Evolutionary conservation across 2,888 invertebrate species (phyloP).

Genomic region (Megastigmus dorsalis): DNA sequence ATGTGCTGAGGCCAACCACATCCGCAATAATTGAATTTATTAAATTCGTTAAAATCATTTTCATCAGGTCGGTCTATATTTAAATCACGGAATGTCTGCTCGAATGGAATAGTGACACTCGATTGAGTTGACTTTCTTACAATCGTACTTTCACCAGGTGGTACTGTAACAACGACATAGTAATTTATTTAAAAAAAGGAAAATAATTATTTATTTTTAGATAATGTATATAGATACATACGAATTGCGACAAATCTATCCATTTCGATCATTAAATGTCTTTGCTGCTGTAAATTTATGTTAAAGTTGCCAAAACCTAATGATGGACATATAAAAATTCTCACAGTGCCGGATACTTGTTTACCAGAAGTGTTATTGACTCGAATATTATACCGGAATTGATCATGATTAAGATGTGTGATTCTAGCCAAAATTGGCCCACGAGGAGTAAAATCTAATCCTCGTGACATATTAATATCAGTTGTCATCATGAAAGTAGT

Average conservation of each 20-base stretch:
- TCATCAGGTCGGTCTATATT: conserved; percentile 77
- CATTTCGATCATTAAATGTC: conserved; percentile 81
- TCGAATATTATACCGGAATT: conserved; percentile 80
- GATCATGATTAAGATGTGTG: conserved; percentile 86
- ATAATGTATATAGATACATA: conserved; percentile 74
- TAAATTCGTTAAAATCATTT: conserved; percentile 75
- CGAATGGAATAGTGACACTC: conserved; percentile 88
- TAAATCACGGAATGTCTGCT: conserved; percentile 85
- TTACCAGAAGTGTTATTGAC: conserved; percentile 77
- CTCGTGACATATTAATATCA: conserved; percentile 84
- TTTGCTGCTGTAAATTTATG: conserved; percentile 79
- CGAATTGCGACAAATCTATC: conserved; percentile 81
- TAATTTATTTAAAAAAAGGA: conserved; percentile 58
- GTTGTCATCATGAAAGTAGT: conserved; percentile 88
- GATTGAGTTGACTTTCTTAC: conserved; percentile 82
- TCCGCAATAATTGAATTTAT: conserved; percentile 86
- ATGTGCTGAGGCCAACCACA: conserved; percentile 92
- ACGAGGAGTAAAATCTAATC: conserved; percentile 87
- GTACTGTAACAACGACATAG: conserved; percentile 75
- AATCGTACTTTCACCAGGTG: conserved; percentile 81
- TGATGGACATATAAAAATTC: conserved; percentile 83
- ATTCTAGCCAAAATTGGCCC: conserved; percentile 84
- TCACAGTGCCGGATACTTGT: conserved; percentile 78
- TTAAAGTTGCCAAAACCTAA: conserved; percentile 80
- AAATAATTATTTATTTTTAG: not conserved